These are phyloP conservation scores for Vulpes vulpes DNA, from an alignment of 2,113 vertebrate species.

Conservation along the genomic window DNA sequence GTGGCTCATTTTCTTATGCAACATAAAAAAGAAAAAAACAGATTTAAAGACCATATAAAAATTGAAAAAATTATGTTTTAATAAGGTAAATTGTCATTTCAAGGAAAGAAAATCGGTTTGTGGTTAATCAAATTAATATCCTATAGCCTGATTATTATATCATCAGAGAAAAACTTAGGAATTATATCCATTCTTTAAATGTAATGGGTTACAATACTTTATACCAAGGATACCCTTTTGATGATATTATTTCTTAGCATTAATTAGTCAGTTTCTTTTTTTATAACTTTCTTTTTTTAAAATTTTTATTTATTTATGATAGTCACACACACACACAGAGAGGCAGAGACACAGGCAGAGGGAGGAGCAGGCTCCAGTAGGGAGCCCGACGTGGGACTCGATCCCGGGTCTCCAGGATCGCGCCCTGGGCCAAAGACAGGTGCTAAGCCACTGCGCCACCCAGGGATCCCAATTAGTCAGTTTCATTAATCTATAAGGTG, in stretches of 20 bases:
- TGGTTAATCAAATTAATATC: not conserved
- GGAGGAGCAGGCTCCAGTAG: too few relatives aligned
- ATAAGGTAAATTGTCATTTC: not conserved
- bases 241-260: not conserved
- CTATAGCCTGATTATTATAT: constrained; percentile 19
- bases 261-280: not conserved
- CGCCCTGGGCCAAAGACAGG: too few relatives aligned
- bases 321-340: too few relatives aligned
- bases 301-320: too few relatives aligned
- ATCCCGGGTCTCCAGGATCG: too few relatives aligned
- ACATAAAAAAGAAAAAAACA: not conserved
- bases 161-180: constrained; percentile 36
- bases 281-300: too few relatives aligned
- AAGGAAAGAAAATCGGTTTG: not conserved
- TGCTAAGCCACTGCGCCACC: too few relatives aligned
- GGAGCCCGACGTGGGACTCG: too few relatives aligned
- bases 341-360: too few relatives aligned
- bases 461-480: not conserved
- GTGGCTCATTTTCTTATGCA: not conserved
- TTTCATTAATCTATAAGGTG: not conserved
- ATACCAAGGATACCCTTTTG: not conserved
- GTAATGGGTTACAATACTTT: not conserved
- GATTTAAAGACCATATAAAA: not conserved
- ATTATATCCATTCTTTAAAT: constrained; percentile 35
- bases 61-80: constrained; percentile 21